phyloP scores from a whole-genome alignment of 2,113 vertebrate species.

The Nyctibius bracteatus region DNA sequence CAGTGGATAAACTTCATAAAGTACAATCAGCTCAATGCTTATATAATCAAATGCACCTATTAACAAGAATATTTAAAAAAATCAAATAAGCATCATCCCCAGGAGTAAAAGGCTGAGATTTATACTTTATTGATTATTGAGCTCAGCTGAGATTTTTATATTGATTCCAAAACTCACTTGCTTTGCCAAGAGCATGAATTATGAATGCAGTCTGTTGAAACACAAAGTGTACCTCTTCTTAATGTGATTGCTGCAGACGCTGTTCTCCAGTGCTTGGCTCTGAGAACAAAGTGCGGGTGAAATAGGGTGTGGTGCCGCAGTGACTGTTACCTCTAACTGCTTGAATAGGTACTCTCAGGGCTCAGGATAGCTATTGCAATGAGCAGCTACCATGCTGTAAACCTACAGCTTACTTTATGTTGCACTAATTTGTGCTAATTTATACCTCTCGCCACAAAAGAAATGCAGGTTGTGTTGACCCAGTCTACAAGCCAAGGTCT shows the following conservation, averaged over 20 bases:
- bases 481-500: background rate
- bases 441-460: background rate
- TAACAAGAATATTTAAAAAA: background rate
- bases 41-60: background rate
- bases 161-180: background rate
- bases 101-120: background rate
- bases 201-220: background rate
- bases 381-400: background rate
- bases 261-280: background rate
- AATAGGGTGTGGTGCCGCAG: background rate
- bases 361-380: background rate
- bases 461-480: background rate
- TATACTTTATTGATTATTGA: background rate
- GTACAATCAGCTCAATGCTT: background rate
- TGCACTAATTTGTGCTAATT: background rate
- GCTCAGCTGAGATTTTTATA: background rate
- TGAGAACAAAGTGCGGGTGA: background rate
- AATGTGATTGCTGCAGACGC: background rate
- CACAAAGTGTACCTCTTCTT: background rate
- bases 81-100: background rate
- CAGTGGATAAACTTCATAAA: background rate
- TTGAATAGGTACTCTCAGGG: accelerated
- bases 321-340: background rate
- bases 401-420: background rate
- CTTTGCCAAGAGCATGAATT: background rate